These are phyloP conservation scores for Bimastos eiseni DNA, from an alignment of 2,888 invertebrate genomes.

Conservation along the genomic window DNA sequence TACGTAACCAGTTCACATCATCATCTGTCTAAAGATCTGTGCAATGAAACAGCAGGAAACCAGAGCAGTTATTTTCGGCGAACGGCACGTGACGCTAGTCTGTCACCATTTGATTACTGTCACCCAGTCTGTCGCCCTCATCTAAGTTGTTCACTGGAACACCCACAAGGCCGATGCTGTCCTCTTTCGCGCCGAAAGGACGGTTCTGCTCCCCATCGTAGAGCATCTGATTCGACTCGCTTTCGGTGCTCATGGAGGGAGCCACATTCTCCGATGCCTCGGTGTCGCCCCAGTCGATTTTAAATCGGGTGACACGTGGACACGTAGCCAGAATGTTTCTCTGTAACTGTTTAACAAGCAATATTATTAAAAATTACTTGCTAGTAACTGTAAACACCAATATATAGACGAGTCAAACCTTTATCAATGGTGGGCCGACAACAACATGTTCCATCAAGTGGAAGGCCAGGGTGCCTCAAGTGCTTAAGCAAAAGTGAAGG, in stretches of 20 bases:
- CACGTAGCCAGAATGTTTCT: slow-evolving; percentile 84
- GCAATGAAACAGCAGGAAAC: background rate
- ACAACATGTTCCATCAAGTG: too few species aligned
- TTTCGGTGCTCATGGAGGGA: slow-evolving; percentile 37
- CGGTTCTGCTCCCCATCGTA: background rate
- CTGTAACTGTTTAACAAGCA: slow-evolving; percentile 64
- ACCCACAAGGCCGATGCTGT: background rate
- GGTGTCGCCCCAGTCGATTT: slow-evolving; percentile 85
- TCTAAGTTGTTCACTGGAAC: background rate
- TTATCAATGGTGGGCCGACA: too few species aligned
- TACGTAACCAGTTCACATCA: background rate
- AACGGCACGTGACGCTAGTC: background rate
- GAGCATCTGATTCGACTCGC: slow-evolving; percentile 43
- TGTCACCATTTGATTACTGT: background rate
- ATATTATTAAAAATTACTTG: too few species aligned
- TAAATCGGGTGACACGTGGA: slow-evolving; percentile 92
- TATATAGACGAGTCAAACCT: too few species aligned
- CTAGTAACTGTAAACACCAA: too few species aligned
- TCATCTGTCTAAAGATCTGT: background rate
- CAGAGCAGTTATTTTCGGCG: background rate
- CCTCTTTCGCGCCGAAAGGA: background rate
- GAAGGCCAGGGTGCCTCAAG: too few species aligned
- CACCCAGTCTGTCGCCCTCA: background rate
- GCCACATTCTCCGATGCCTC: slow-evolving; percentile 39
- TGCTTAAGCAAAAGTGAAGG: too few species aligned